These are phyloP conservation scores for Vidua chalybeata DNA, from an alignment of 2,113 vertebrate species.

Conservation along the genomic window DNA sequence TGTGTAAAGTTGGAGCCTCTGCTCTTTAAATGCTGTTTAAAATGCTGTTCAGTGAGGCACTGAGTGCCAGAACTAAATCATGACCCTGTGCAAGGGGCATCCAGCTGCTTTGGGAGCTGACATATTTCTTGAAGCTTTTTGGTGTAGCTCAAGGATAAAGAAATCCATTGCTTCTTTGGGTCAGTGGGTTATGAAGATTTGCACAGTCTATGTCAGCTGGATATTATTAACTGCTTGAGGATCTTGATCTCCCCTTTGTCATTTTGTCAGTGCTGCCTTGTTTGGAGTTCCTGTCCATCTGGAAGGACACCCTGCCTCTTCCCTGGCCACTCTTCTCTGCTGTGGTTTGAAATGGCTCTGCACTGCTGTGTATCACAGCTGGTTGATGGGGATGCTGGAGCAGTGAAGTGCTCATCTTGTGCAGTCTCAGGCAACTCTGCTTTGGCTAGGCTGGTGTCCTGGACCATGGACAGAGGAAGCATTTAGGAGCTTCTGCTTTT, in stretches of 20 bases:
- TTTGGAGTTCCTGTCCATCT: background rate
- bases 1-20: background rate
- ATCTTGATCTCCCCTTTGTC: background rate
- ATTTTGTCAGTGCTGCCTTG: background rate
- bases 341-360: background rate
- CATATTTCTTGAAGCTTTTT: slow-evolving; percentile 42
- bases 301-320: background rate
- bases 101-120: slow-evolving; percentile 26
- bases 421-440: background rate
- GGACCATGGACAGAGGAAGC: accelerated
- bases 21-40: slow-evolving; percentile 38
- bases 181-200: background rate
- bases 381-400: background rate
- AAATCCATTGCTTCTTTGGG: slow-evolving; percentile 31
- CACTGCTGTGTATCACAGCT: background rate
- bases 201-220: background rate
- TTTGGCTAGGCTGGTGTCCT: background rate
- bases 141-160: slow-evolving; percentile 39
- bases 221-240: background rate
- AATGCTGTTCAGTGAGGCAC: background rate
- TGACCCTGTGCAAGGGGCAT: background rate
- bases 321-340: background rate
- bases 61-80: background rate
- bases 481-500: background rate
- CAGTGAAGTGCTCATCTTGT: accelerated